Percentiles rank a stretch among this genome's conserved stretches.
These are phyloP conservation scores for Lerema accius DNA, from an alignment of 1,140 invertebrate genomes.

Conservation along the genomic window DNA sequence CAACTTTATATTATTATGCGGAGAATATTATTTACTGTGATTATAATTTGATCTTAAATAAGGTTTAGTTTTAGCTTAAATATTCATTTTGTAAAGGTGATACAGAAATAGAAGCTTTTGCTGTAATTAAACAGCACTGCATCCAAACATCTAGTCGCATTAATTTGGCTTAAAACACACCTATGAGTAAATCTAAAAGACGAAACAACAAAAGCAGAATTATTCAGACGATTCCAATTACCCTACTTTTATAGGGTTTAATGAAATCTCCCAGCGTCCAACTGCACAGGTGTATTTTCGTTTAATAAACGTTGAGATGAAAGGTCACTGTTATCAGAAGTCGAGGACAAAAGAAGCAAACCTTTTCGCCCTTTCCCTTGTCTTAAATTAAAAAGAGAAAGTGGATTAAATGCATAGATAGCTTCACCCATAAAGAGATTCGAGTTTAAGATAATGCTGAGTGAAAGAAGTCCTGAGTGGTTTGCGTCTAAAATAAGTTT, in stretches of 20 bases:
- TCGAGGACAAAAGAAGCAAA: constrained; percentile 62
- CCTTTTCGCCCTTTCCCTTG: constrained; percentile 63
- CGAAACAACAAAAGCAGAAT: constrained; percentile 49
- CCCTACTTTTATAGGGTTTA: constrained; percentile 58
- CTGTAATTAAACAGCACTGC: constrained; percentile 3
- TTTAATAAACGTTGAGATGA: constrained; percentile 66
- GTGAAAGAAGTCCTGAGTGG: constrained; percentile 47
- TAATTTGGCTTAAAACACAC: constrained; percentile 24
- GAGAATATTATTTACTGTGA: no score
- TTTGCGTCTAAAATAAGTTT: constrained; percentile 60
- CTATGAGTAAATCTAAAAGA: constrained; percentile 30
- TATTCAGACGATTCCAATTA: constrained; percentile 58
- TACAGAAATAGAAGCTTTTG: neutral
- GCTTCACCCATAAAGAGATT: constrained; percentile 74
- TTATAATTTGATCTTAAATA: no score
- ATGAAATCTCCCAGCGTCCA: constrained; percentile 60
- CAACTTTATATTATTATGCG: no score
- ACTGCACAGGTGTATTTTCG: constrained; percentile 68
- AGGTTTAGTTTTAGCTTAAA: neutral
- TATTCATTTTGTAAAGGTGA: neutral
- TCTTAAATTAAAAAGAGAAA: constrained; percentile 73
- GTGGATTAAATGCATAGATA: constrained; percentile 79
- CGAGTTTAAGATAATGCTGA: constrained; percentile 62
- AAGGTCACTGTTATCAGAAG: constrained; percentile 68
- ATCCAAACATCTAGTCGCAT: constrained; percentile 10